phyloP scores from a whole-genome alignment of 2,797 vertebrate genomes.

The Enteromius radiatus region DNA sequence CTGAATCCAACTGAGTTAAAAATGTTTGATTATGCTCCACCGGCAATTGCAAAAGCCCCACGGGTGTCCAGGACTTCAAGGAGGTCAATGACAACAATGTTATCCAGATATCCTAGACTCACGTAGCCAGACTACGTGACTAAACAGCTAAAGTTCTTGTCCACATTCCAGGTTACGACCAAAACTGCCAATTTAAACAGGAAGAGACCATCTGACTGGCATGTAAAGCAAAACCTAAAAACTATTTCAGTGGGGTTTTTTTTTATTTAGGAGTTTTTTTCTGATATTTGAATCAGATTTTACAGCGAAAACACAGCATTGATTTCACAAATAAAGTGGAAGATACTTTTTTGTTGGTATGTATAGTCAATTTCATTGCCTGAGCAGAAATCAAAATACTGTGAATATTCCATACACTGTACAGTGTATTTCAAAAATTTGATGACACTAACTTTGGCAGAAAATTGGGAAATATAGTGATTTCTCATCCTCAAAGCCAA shows the following conservation, averaged over 20 bases:
- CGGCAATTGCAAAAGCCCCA: constrained; percentile 24
- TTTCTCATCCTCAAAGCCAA: neutral
- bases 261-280: neutral
- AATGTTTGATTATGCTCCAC: constrained; percentile 25
- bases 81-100: constrained; percentile 41
- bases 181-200: neutral
- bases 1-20: constrained; percentile 13
- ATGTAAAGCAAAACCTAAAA: constrained; percentile 1
- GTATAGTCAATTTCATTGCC: neutral
- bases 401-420: neutral
- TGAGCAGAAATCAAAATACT: neutral
- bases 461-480: neutral
- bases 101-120: constrained; percentile 29
- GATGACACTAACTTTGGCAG: neutral
- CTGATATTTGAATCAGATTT: constrained; percentile 5
- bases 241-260: neutral
- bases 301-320: neutral
- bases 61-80: constrained; percentile 3
- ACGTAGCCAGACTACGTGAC: neutral
- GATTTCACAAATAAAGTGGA: neutral
- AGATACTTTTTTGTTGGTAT: neutral
- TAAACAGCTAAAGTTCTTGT: constrained; percentile 7
- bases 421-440: neutral
- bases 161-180: neutral
- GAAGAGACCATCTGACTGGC: neutral